Base-by-base conservation (phyloP, 2,113 vertebrate genomes). In the Corapipo altera region DNA sequence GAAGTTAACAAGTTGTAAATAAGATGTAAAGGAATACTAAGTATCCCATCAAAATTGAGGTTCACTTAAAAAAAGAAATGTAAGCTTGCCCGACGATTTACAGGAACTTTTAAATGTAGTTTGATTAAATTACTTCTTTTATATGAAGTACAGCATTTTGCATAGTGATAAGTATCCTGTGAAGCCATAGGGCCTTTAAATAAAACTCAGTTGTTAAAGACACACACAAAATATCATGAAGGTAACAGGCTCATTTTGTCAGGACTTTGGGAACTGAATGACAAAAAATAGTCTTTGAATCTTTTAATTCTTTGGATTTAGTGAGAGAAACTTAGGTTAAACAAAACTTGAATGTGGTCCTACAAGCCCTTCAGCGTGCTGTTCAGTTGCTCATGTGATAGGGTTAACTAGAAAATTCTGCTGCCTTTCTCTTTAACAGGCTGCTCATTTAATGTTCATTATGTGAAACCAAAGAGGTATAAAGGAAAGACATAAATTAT, bases 401-500 rank as follows among this genome's bases (percentile, higher is more conserved):
- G 78, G n/a, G 72, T 86, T 91, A 94, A 62, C 41, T 23, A 84
- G 72, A 78, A 81, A 70, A 78, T 78, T 88, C 72, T 59, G 8
- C 27, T 87, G 21, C 18, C 62, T 77, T 51, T 73, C 41, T 70
- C 44, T 77, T 1, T 48, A 93, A 78, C 11, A 65, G 41, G 21
- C 28, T 62, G n/a, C 30, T 95, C 37, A 55, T 70, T 87, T 83
- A 78, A 66, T 82, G 23, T 30, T 83, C 41, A 82, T 90, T 86
- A 95, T 90, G 88, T 93, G 72, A 92, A 95, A 75, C 43, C 67
- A 75, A 75, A 93, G 57, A 91, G 37, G 32, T 15, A 12, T 88
- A 70, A 66, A 90, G 59, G 20, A 88, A 94, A 93, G 21, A 52
- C 64, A 61, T 89, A 87, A 91, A 83, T 84, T 82, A 73, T 95